phyloP scores from a whole-genome alignment of 2,797 vertebrate genomes.

The Todus mexicanus region DNA sequence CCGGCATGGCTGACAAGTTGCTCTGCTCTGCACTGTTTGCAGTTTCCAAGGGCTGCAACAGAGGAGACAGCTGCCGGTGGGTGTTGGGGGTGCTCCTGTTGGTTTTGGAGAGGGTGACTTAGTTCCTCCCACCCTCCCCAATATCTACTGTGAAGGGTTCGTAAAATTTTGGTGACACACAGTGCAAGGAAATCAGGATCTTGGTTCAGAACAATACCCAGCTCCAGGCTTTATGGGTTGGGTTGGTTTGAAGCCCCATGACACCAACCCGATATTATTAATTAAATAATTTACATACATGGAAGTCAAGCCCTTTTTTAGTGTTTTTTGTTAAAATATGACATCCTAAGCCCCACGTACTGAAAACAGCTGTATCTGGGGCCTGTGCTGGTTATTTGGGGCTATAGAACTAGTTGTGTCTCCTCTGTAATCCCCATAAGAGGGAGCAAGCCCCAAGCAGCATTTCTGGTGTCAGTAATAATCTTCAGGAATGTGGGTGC shows the following conservation, averaged over 20 bases:
- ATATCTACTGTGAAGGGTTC: neutral
- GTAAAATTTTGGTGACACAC: neutral
- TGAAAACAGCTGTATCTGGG: neutral
- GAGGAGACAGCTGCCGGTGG: neutral
- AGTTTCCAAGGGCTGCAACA: neutral
- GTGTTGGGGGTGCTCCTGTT: neutral
- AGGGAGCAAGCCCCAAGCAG: neutral
- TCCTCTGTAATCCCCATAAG: neutral
- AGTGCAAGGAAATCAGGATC: neutral
- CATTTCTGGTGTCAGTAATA: neutral
- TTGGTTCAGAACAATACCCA: neutral
- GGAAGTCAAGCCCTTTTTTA: neutral
- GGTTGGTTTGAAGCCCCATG: neutral
- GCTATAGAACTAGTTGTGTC: neutral
- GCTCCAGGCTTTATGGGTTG: neutral
- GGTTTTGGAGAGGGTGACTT: neutral
- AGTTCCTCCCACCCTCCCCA: too few relatives aligned
- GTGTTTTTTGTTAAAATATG: neutral
- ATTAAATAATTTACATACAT: neutral
- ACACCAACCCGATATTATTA: neutral
- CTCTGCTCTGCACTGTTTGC: neutral
- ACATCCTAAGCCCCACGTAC: neutral
- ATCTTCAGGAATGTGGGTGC: slow-evolving; percentile 5
- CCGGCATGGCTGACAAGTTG: neutral
- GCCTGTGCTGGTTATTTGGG: neutral